Conservation (phyloP, 2,113 vertebrate genomes). For the Ancistrus triradiatus region DNA sequence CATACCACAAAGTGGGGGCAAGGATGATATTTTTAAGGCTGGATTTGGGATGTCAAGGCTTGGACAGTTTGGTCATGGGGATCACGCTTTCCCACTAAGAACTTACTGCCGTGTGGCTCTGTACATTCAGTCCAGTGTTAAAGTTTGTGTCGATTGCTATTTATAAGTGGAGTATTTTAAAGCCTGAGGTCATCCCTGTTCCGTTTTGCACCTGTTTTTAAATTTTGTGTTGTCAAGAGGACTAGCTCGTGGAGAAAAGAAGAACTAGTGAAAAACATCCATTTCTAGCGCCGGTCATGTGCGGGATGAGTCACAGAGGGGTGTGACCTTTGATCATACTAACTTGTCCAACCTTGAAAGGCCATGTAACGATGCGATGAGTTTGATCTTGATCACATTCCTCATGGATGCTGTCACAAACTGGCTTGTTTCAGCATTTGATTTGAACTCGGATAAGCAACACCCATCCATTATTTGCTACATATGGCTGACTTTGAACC, state of each 20-base stretch:
- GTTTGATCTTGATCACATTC: too few species aligned
- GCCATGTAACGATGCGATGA: neutral
- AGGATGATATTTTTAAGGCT: conserved; percentile 48
- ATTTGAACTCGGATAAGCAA: too few species aligned
- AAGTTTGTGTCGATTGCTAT: neutral
- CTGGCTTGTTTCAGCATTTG: too few species aligned
- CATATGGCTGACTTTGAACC: too few species aligned
- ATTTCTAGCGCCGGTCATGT: neutral
- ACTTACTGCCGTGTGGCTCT: neutral
- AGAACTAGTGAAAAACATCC: neutral
- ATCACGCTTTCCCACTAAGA: conserved; percentile 29
- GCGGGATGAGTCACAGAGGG: neutral
- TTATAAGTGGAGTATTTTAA: neutral
- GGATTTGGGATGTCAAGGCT: conserved; percentile 54
- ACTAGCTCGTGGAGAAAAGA: neutral
- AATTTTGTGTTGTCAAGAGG: conserved; percentile 9
- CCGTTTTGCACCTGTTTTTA: neutral
- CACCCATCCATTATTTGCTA: too few species aligned
- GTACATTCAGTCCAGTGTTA: neutral
- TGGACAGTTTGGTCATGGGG: conserved; percentile 51
- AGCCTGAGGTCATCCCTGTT: neutral
- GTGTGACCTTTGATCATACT: neutral
- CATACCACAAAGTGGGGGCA: conserved; percentile 35
- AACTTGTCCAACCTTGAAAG: neutral
- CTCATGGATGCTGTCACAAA: too few species aligned